Base-by-base conservation (phyloP, 2,888 invertebrate species). In the Drosophila monieri region DNA sequence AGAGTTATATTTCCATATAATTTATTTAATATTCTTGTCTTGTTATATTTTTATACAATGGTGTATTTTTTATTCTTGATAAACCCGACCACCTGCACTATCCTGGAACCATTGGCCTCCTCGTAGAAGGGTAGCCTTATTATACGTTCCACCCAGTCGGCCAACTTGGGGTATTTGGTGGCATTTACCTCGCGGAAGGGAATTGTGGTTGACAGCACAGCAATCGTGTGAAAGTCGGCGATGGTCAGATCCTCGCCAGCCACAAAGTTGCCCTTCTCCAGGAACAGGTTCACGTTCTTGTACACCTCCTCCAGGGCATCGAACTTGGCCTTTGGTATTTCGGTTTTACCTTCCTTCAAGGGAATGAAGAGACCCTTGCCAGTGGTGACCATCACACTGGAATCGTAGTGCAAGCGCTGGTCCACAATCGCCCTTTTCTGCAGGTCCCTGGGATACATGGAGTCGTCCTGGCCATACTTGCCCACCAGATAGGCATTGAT, bases 401-500 rank as follows among this genome's bases (percentile, higher is more conserved):
- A 48, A 6, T 73, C 73, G 35, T 64, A 69, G 32, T 55, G 14
- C 21, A 75, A 1, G n/a, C 76, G 68, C 49, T 88, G 86, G 74
- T 89, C 77, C 4, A 88, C 77, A 1, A 78, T 54, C 0, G 89
- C 84, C n/a, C 88, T 74, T 39, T 72, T 56, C 6, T 70, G 53
- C 14, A 86, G 70, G 58, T 89, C 88, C 48, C 79, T 86, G n/a
- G 89, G 88, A 51, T 89, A 89, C 1, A 89, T 69, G 0, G 64
- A 37, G 30, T 85, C 88, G 23, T 76, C 74, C 43, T 76, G 75
- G 9, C 62, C 88, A 58, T 88, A 89, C 60, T 87, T 88, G 23
- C 69, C 52, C 6, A 84, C 78, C 47, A 89, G 62, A 47, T 86
- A 89, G 0, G 77, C 59, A 5, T 65, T 65, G 30, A 89, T 89